These are phyloP conservation scores for Spialia ferax DNA, from an alignment of 2,888 invertebrate species.

Conservation along the genomic window DNA sequence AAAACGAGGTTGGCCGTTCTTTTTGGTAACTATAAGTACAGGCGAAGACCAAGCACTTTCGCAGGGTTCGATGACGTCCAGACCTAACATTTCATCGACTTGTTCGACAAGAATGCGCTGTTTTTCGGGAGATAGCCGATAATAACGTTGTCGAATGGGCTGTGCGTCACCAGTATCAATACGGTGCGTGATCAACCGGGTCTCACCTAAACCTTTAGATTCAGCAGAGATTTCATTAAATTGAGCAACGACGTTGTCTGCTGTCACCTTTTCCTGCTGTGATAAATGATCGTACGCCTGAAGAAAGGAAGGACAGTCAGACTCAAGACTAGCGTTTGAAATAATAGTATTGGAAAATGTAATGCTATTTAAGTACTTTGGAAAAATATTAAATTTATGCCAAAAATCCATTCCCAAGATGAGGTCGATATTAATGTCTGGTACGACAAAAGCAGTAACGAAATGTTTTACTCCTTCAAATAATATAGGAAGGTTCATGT, in stretches of 20 bases:
- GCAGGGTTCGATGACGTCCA: neutral
- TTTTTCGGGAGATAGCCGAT: slow-evolving; percentile 46
- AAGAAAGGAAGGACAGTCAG: neutral
- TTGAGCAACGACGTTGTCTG: neutral
- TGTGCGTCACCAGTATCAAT: slow-evolving; percentile 45
- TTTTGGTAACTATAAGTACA: slow-evolving; percentile 43
- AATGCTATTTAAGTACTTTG: neutral
- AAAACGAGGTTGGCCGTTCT: slow-evolving; percentile 42
- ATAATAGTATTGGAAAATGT: neutral
- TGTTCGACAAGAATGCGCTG: slow-evolving; percentile 41
- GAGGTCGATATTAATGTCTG: neutral
- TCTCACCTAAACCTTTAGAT: slow-evolving; percentile 44
- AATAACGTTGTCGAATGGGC: slow-evolving; percentile 45
- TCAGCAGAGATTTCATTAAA: slow-evolving; percentile 43
- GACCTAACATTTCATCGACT: slow-evolving; percentile 1
- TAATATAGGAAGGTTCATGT: neutral
- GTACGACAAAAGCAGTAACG: neutral
- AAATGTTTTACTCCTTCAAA: neutral
- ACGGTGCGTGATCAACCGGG: slow-evolving; percentile 43
- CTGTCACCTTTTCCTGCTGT: neutral
- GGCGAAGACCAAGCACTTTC: slow-evolving; percentile 42
- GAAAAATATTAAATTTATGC: slow-evolving; percentile 1
- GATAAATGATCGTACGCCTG: neutral
- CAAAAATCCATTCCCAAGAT: neutral
- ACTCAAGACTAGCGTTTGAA: neutral